Evolutionary conservation across 1,140 invertebrate species (phyloP).

Genomic region (Zaprionus nigranus): DNA sequence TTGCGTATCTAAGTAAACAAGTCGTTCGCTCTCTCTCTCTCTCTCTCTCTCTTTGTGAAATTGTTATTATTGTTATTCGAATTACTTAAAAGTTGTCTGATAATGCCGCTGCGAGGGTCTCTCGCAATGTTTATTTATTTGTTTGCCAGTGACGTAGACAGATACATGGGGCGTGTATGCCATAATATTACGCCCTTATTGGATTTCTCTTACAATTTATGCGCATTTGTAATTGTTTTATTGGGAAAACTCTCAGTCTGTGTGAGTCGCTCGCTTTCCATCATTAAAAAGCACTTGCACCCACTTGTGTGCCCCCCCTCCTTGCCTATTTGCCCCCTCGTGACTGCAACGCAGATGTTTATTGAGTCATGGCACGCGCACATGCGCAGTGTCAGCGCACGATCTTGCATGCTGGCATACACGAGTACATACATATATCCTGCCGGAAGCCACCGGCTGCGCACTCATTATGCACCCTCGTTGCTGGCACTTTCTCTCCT

Average conservation of each 20-base stretch:
- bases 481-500: slow-evolving; percentile 3
- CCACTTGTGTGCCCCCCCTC: slow-evolving; percentile 14
- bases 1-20: slow-evolving; percentile 43
- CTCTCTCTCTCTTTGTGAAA: slow-evolving; percentile 33
- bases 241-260: slow-evolving; percentile 52
- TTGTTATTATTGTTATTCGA: slow-evolving; percentile 33
- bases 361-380: slow-evolving; percentile 65
- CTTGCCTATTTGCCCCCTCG: slow-evolving; percentile 19
- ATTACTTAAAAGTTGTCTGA: slow-evolving; percentile 17
- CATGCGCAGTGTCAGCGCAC: slow-evolving; percentile 42
- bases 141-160: not conserved
- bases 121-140: slow-evolving; percentile 18
- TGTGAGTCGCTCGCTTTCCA: slow-evolving; percentile 44
- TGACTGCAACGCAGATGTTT: slow-evolving; percentile 45
- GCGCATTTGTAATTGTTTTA: slow-evolving; percentile 79
- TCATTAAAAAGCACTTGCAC: slow-evolving; percentile 71
- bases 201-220: slow-evolving; percentile 60
- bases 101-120: slow-evolving; percentile 13
- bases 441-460: slow-evolving; percentile 53
- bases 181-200: slow-evolving; percentile 47
- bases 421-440: slow-evolving; percentile 31
- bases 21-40: slow-evolving; percentile 37
- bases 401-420: slow-evolving; percentile 28
- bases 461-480: slow-evolving; percentile 26
- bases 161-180: slow-evolving; percentile 11